These are phyloP conservation scores for Ciona savignyi DNA, from an alignment of 23 tunicate species.

Conservation along the genomic window DNA sequence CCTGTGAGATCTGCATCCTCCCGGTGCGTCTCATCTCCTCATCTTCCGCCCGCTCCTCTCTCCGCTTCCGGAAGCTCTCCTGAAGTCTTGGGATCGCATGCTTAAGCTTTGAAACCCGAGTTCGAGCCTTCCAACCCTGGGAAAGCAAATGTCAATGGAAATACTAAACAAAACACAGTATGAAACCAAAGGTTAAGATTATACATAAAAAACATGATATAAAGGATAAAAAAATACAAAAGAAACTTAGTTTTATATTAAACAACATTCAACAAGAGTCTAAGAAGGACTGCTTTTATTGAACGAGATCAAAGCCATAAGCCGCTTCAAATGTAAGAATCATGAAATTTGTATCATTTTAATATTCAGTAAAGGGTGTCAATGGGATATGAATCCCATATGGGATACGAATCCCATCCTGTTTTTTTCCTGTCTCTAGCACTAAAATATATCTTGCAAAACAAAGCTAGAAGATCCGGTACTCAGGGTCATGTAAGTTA, in stretches of 20 bases:
- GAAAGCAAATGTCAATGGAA: not conserved
- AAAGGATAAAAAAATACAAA: not conserved
- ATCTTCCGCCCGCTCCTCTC: conserved; percentile 16
- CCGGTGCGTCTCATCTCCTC: conserved; percentile 19
- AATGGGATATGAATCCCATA: no score
- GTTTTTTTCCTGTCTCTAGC: no score
- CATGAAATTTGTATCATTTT: not conserved
- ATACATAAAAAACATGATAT: not conserved
- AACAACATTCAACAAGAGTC: no score
- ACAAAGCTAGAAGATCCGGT: no score
- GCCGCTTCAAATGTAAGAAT: not conserved
- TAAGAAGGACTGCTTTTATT: not conserved
- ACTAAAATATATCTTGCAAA: no score
- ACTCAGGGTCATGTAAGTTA: not conserved
- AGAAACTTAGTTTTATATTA: no score
- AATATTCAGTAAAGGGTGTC: no score
- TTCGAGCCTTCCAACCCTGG: conserved; percentile 74
- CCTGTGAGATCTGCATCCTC: conserved; percentile 6
- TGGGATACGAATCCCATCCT: no score
- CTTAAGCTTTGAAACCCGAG: conserved; percentile 39
- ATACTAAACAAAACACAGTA: conserved; percentile 1
- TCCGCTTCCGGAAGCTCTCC: conserved; percentile 43
- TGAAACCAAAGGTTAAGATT: not conserved
- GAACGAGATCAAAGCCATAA: not conserved
- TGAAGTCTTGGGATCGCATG: conserved; percentile 49